phyloP scores from a whole-genome alignment of 2,888 invertebrate species.

The Ceramica pisi region DNA sequence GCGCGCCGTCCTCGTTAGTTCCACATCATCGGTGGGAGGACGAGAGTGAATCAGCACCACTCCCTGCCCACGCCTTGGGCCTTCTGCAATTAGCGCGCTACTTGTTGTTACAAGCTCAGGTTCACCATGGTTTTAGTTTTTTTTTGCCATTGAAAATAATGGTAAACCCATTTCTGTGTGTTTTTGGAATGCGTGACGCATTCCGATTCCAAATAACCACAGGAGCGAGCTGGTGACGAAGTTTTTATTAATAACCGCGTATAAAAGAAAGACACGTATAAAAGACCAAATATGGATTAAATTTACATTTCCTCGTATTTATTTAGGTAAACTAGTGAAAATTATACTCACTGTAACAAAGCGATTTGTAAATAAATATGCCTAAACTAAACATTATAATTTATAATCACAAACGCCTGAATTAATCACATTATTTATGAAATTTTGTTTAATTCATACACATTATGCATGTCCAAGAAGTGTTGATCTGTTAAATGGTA shows the following conservation, averaged over 20 bases:
- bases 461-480: slow-evolving; percentile 1
- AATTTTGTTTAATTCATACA: slow-evolving; percentile 6
- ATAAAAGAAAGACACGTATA: too few relatives aligned
- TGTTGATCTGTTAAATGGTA: not conserved
- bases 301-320: not conserved
- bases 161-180: not conserved
- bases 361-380: too few relatives aligned
- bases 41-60: slow-evolving; percentile 84
- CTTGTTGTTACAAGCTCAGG: slow-evolving; percentile 41
- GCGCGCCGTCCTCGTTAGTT: slow-evolving; percentile 77
- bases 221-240: slow-evolving; percentile 10
- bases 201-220: slow-evolving; percentile 22
- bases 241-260: not conserved
- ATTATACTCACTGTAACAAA: not conserved
- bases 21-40: slow-evolving; percentile 81
- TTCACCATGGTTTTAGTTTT: slow-evolving; percentile 6
- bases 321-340: slow-evolving; percentile 2
- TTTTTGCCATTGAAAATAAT: slow-evolving; percentile 11
- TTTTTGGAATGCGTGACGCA: not conserved
- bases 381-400: too few relatives aligned
- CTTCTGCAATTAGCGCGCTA: slow-evolving; percentile 62
- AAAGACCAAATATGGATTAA: not conserved
- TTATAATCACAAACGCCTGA: not conserved
- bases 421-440: not conserved
- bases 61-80: slow-evolving; percentile 69